Base-by-base conservation (phyloP, 2,888 invertebrate genomes). In the Sphinx pinastri region DNA sequence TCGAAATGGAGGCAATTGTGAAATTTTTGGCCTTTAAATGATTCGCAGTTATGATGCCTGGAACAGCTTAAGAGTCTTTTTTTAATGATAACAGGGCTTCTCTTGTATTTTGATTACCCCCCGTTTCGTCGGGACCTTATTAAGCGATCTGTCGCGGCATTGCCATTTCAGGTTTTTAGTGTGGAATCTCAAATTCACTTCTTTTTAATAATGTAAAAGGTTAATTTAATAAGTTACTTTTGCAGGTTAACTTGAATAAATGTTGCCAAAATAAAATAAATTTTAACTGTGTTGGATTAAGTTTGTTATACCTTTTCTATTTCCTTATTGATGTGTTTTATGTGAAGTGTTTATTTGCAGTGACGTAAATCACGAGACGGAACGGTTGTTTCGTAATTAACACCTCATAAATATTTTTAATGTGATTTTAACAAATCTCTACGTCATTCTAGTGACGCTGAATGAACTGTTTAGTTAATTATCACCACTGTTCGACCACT, bases 401-500 rank as follows among this genome's bases (percentile, higher is more conserved):
- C 82, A 84, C 81, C 77, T 83, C 81, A 81, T 87, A 81, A 80
- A 79, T 75, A 78, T 73, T 80, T 83, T 83, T 82, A 81, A 82
- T 83, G 84, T 79, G 80, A 81, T 81, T 83, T 81, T 84, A 83
- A 84, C 82, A 79, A 82, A 88, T 88, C 87, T 81, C 81, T 87
- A 85, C 77, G 80, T 85, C 85, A 82, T 84, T 84, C 75, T 76
- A 81, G 76, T 71, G 82, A 81, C 83, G 77, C 83, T 82, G 81
- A 85, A 85, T 84, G 84, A 84, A 81, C 85, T 81, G 86, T 87
- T 85, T 81, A 81, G 84, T 88, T 92, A 91, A 93, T 93, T 91
- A 92, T 89, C 87, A 83, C 81, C 79, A 75, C 84, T 82, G 84
- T 89, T 88, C 80, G 79, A 85, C 79, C 81, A 80, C 75, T 79